These are phyloP conservation scores for Valencia hispanica DNA, from an alignment of 2,797 vertebrate genomes.

Conservation along the genomic window DNA sequence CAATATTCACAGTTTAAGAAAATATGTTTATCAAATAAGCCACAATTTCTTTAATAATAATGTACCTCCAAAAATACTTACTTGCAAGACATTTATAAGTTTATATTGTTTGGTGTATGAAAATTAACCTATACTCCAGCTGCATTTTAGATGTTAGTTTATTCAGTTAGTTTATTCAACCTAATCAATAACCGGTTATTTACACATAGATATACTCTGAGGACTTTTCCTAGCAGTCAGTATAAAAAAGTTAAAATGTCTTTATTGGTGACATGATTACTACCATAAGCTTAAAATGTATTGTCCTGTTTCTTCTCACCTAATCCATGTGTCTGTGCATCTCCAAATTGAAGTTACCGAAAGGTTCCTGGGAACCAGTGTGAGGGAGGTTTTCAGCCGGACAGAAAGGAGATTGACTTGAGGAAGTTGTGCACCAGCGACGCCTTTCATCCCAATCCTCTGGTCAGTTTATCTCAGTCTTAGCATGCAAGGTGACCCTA, in stretches of 20 bases:
- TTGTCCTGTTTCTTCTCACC: background rate
- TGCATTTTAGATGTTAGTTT: too few relatives aligned
- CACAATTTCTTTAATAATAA: too few relatives aligned
- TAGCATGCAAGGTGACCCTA: background rate
- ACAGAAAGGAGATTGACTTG: constrained; percentile 85
- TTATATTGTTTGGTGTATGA: too few relatives aligned
- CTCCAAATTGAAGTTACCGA: constrained; percentile 83
- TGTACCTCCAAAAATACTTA: too few relatives aligned
- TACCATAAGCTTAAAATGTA: background rate
- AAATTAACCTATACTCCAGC: too few relatives aligned
- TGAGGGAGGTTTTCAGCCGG: constrained; percentile 83
- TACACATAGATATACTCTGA: too few relatives aligned
- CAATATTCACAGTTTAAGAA: too few relatives aligned
- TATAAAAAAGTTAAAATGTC: background rate
- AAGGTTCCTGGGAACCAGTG: constrained; percentile 94
- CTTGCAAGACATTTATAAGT: too few relatives aligned
- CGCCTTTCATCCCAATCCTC: constrained; percentile 73
- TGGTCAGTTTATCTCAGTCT: constrained; percentile 69
- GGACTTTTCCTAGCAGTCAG: background rate
- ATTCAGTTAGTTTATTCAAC: too few relatives aligned
- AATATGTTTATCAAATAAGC: too few relatives aligned
- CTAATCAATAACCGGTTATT: too few relatives aligned
- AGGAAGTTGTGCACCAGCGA: constrained; percentile 87
- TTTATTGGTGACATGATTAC: background rate
- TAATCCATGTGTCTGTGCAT: constrained; percentile 3